Base-by-base conservation (phyloP, 2,113 vertebrate species). In the Brachyhypopomus occidentalis region DNA sequence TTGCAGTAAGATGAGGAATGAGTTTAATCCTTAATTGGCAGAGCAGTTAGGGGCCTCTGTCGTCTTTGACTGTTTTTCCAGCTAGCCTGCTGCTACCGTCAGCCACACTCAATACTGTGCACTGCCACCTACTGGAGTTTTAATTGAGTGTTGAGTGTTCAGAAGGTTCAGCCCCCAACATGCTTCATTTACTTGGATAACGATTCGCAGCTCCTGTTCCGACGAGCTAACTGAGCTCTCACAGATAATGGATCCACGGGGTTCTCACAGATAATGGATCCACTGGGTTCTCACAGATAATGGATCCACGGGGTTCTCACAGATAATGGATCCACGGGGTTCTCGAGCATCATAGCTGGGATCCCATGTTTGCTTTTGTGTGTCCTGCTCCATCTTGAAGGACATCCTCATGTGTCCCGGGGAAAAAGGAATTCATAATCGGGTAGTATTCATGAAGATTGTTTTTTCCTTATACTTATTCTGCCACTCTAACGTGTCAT, bases 281-380 rank as follows among this genome's bases (percentile, higher is more conserved):
- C 45, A 14, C 56, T n/a, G 52, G 22, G 64, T 30, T 30, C 3
- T 30, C 3, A n/a, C n/a, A n/a, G n/a, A n/a, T 4, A 58, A 20
- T 0, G 59, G 66, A 67, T 67, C 20, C 45, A 14, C 56, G 30
- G 52, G 22, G 64, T 30, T 30, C 3, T 30, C 3, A n/a, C n/a
- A n/a, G n/a, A n/a, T 4, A 58, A 20, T 0, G 59, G 66, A 67
- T 67, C 20, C 45, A 14, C 56, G 30, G 52, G 22, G 64, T 30
- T 30, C 3, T 30, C 3, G 30, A 30, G 30, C 30, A n/a, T 17
- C 58, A 62, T 79, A 72, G 56, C 27, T 5, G 23, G 36, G 58
- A 70, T 55, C 52, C 34, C 56, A 41, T 59, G 9, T 16, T 71
- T 59, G 58, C 69, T 59, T 14, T 45, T 41, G 77, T 58, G 58